phyloP scores from a whole-genome alignment of 2,113 vertebrate genomes.

The Tiliqua scincoides region DNA sequence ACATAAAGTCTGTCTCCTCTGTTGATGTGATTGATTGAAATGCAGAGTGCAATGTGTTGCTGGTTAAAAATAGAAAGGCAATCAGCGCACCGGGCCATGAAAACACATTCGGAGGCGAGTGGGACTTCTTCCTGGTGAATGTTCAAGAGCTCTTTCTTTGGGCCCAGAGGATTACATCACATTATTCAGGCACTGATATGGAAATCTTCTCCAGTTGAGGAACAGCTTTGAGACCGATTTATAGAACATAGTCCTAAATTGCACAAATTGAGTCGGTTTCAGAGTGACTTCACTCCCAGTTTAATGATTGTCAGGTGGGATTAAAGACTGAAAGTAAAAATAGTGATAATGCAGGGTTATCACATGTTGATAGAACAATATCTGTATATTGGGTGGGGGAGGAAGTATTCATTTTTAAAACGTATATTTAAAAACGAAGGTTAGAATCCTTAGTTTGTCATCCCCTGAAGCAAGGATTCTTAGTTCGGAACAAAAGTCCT shows the following conservation, averaged over 20 bases:
- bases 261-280: conserved; percentile 34
- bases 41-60: conserved; percentile 74
- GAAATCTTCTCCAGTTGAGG: conserved; percentile 47
- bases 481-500: too few species aligned
- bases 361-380: background rate
- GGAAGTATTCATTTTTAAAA: background rate
- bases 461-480: too few species aligned
- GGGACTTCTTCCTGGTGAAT: conserved; percentile 65
- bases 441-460: too few species aligned
- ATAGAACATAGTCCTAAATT: conserved; percentile 43
- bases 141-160: conserved; percentile 59
- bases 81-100: conserved; percentile 79
- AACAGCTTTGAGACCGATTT: conserved; percentile 64
- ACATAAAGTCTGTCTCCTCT: conserved; percentile 54
- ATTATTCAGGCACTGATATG: conserved; percentile 55
- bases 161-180: conserved; percentile 67
- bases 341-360: background rate
- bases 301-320: background rate
- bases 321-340: conserved; percentile 13
- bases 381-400: background rate
- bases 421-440: background rate
- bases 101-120: conserved; percentile 76
- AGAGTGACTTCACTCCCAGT: conserved; percentile 38
- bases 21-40: conserved; percentile 82
- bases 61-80: conserved; percentile 86